phyloP scores from a whole-genome alignment of 2,797 vertebrate species.

The Hozukius guyotensis region DNA sequence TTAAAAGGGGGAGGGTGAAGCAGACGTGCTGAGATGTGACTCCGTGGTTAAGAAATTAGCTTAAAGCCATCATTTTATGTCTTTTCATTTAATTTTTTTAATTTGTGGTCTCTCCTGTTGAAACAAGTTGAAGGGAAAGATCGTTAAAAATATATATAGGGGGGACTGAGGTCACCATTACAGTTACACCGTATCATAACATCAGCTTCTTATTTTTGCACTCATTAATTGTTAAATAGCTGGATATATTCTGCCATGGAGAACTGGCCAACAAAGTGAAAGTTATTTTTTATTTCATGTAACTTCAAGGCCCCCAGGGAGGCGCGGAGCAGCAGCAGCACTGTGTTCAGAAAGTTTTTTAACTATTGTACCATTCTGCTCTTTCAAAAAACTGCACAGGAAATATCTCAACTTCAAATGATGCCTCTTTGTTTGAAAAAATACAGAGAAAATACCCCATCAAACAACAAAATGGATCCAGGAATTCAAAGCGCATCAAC shows the following conservation, averaged over 20 bases:
- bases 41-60: not conserved
- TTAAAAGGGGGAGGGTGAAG: not conserved
- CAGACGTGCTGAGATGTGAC: not conserved
- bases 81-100: not conserved
- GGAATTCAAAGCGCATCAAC: not conserved
- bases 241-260: not conserved
- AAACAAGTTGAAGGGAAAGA: not conserved
- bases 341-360: not conserved
- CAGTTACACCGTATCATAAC: not conserved
- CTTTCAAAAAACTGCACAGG: not conserved
- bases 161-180: not conserved
- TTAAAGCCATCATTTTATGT: not conserved
- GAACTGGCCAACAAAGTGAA: not conserved
- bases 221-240: conserved; percentile 2
- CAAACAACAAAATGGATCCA: not conserved
- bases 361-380: not conserved
- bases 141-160: not conserved
- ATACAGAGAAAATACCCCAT: not conserved
- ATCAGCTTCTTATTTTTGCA: not conserved
- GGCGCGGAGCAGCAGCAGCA: not conserved
- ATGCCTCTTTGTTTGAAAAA: not conserved
- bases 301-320: not conserved
- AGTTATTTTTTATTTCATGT: conserved; percentile 5
- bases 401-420: not conserved
- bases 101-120: not conserved